Conservation (phyloP, 2,113 vertebrate species). For the Naja naja region DNA sequence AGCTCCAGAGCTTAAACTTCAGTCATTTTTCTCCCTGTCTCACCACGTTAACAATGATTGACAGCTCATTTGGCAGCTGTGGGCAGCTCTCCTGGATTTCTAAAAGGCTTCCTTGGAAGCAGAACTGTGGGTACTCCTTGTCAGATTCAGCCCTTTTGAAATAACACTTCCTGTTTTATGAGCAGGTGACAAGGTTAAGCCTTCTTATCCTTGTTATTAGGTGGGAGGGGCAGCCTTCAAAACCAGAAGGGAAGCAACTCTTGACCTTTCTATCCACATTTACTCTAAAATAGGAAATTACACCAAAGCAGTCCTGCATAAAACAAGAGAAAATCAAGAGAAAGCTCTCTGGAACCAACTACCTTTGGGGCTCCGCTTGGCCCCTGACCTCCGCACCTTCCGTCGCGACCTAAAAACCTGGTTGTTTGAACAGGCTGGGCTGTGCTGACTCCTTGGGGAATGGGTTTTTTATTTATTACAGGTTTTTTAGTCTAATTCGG, state of each 20-base stretch:
- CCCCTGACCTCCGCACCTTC: too few relatives aligned
- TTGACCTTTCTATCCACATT: neutral
- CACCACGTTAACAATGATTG: neutral
- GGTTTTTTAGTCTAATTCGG: too few relatives aligned
- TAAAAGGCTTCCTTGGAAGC: neutral
- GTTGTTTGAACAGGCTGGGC: too few relatives aligned
- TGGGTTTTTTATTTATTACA: too few relatives aligned
- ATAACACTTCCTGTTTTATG: neutral
- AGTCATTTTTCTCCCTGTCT: neutral
- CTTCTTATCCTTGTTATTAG: neutral
- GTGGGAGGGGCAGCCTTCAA: neutral
- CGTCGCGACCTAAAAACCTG: too few relatives aligned
- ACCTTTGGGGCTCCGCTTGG: too few relatives aligned
- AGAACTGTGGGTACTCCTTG: neutral
- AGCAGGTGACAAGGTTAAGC: neutral
- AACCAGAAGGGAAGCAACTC: neutral
- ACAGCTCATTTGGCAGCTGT: neutral
- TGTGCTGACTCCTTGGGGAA: too few relatives aligned
- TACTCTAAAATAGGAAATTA: neutral
- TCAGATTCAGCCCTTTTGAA: neutral
- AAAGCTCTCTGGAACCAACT: too few relatives aligned
- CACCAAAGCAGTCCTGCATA: neutral
- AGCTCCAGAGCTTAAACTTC: neutral
- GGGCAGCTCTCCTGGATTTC: neutral
- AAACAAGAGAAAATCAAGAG: neutral